Base-by-base conservation (phyloP, 2,888 invertebrate genomes). In the Alsophila aescularia region DNA sequence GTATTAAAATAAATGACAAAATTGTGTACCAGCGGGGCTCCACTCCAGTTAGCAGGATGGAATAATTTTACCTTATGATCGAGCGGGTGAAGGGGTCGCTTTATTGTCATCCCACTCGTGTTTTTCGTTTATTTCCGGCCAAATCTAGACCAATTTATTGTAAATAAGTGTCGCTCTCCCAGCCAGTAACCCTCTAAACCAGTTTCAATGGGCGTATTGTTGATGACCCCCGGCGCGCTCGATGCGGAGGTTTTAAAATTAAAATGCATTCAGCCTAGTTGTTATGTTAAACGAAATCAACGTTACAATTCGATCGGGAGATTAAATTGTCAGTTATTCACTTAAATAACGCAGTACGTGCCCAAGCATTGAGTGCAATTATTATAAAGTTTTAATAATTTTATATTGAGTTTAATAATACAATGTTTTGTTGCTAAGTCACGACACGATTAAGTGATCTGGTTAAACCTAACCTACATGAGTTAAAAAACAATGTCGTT, bases 51-150 rank as follows among this genome's bases (percentile, higher is more conserved):
- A 72, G 73, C 83, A 81, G 82, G 84, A 84, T 82, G 84, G 72
- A 72, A 81, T 82, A 79, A 79, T 79, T 79, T 77, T 76, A 77
- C 73, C 70, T 79, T 73, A 73, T 73, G 76, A 79, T 72, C 67
- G 70, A 68, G 64, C 71, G 71, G 68, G 73, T 66, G 73, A 73
- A 70, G 69, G 79, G 79, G 78, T 75, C 78, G 70, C 72, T 72
- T 77, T 74, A 75, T 70, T 72, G 74, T 70, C 73, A 77, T 71
- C 80, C 80, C 83, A 85, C 82, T 75, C 66, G 60, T 72, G 73
- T 53, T 82, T 83, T 83, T 79, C 70, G 77, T 79, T 78, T 78
- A 78, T 83, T 77, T 84, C 83, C 83, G 82, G 81, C 64, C 72
- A 71, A 73, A 77, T 81, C 72, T 75, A 78, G 73, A 75, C 58